phyloP scores from a whole-genome alignment of 2,797 vertebrate genomes.

The Acipenser oxyrinchus region DNA sequence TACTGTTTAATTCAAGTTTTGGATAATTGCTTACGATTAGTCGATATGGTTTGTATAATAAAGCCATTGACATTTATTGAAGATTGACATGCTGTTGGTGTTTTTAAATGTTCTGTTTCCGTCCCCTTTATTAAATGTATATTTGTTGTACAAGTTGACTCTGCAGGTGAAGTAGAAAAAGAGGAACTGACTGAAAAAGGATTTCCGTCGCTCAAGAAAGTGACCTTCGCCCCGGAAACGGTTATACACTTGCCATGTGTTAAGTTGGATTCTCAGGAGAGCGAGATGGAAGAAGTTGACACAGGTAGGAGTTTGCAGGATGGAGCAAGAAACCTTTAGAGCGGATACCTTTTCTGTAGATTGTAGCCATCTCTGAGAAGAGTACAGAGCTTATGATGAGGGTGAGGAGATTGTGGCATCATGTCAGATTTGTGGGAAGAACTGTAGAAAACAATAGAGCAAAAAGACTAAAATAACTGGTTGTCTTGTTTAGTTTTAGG shows the following conservation, averaged over 20 bases:
- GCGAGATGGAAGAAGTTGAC: slow-evolving; percentile 21
- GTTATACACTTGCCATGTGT: slow-evolving; percentile 25
- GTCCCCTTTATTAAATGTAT: neutral
- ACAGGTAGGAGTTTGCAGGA: slow-evolving; percentile 37
- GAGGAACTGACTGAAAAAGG: slow-evolving; percentile 3
- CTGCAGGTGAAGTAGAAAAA: neutral
- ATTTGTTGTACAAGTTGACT: neutral
- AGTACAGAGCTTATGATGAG: neutral
- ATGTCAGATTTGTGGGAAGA: slow-evolving; percentile 27
- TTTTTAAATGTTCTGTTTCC: neutral
- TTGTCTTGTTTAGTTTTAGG: neutral
- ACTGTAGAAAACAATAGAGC: too few relatives aligned
- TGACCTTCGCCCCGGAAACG: slow-evolving; percentile 40
- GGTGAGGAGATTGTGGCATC: slow-evolving; percentile 6
- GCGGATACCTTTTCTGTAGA: neutral
- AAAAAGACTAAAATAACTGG: too few relatives aligned
- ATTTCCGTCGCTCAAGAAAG: slow-evolving; percentile 33
- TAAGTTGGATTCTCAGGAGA: slow-evolving; percentile 23
- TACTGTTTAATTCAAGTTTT: neutral
- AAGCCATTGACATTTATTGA: too few relatives aligned
- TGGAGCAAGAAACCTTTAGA: neutral
- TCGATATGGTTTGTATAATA: too few relatives aligned
- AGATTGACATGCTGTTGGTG: neutral
- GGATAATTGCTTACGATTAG: too few relatives aligned
- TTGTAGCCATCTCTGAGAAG: neutral